phyloP scores from a whole-genome alignment of 2,113 vertebrate genomes.

The Phrynocephalus versicolor region DNA sequence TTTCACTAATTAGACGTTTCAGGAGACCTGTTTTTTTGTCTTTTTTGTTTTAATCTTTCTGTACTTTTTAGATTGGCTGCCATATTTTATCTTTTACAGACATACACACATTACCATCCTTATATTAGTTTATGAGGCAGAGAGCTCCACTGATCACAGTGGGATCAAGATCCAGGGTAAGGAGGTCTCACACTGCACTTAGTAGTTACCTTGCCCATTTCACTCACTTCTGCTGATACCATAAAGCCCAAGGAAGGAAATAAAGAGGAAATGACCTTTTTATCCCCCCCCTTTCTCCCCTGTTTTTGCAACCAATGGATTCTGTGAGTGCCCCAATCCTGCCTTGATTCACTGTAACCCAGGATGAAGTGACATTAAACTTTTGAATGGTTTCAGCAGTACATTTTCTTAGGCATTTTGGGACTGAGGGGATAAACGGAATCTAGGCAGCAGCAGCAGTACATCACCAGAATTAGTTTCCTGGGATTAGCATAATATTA shows the following conservation, averaged over 20 bases:
- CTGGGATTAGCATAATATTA: conserved; percentile 77
- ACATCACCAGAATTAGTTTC: conserved; percentile 78
- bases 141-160: neutral
- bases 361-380: conserved; percentile 58
- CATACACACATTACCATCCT: neutral
- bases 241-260: neutral
- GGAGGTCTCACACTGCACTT: neutral
- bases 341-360: conserved; percentile 51
- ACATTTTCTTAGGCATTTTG: conserved; percentile 70
- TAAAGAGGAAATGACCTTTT: neutral
- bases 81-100: neutral
- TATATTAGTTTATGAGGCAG: neutral
- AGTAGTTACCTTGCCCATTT: neutral
- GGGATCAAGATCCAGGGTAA: neutral
- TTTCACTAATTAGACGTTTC: too few relatives aligned
- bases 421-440: conserved; percentile 53
- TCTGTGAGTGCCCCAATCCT: conserved; percentile 32
- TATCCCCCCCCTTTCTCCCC: rapidly evolving
- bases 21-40: neutral
- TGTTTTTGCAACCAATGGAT: conserved; percentile 21
- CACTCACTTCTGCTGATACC: neutral
- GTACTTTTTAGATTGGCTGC: neutral
- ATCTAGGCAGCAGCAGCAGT: conserved; percentile 51
- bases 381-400: conserved; percentile 69
- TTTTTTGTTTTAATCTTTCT: neutral